Evolutionary conservation across 1,140 invertebrate genomes (phyloP).

Genomic region (Latrodectus geometricus): DNA sequence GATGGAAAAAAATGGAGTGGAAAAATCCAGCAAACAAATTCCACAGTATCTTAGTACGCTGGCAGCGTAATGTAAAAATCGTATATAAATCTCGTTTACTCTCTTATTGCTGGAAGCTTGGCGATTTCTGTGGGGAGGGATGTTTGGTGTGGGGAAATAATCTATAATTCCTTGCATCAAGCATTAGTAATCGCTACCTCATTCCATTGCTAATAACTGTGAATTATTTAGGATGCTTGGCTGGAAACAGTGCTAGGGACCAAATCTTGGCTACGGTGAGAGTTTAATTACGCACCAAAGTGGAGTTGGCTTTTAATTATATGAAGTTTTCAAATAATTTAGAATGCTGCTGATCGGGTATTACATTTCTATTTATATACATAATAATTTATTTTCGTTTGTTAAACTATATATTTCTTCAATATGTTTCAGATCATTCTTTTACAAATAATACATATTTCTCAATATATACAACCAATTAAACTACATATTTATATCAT

Average conservation of each 20-base stretch:
- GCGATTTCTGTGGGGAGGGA: slow-evolving; percentile 1
- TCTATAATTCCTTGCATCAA: slow-evolving; percentile 56
- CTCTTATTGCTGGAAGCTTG: neutral
- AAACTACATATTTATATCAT: too few species aligned
- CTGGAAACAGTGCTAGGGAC: slow-evolving; percentile 32
- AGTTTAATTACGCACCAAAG: neutral
- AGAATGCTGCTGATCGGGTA: too few species aligned
- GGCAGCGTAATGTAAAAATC: slow-evolving; percentile 36
- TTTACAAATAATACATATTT: too few species aligned
- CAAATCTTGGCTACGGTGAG: slow-evolving; percentile 7
- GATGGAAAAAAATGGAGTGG: neutral
- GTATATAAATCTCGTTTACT: slow-evolving; percentile 43
- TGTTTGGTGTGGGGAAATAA: neutral
- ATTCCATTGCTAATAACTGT: slow-evolving; percentile 57
- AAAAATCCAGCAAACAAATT: slow-evolving; percentile 35
- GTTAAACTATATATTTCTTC: too few species aligned
- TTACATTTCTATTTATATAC: too few species aligned
- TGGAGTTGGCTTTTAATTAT: neutral
- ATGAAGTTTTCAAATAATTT: neutral
- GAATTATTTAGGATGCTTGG: slow-evolving; percentile 56
- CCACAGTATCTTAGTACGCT: slow-evolving; percentile 18
- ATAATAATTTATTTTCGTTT: too few species aligned
- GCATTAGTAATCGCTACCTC: slow-evolving; percentile 59
- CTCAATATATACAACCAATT: too few species aligned
- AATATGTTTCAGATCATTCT: too few species aligned